These are phyloP conservation scores for Rhabdophis nuchalis DNA, from an alignment of 2,797 vertebrate genomes.

Conservation along the genomic window DNA sequence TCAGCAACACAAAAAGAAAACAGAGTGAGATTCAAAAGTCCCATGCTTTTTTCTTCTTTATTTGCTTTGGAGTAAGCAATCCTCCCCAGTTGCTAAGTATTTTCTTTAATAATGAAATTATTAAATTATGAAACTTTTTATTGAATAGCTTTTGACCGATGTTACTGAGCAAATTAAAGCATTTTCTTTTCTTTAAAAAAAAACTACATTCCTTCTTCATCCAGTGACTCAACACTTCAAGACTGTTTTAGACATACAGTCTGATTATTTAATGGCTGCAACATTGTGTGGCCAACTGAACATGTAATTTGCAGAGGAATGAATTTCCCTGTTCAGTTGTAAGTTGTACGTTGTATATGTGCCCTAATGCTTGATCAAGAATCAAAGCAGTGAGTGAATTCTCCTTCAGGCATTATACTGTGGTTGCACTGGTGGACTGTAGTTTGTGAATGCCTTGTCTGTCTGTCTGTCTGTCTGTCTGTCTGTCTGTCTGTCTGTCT, in stretches of 20 bases:
- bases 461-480: too few species aligned
- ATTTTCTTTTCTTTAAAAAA: background rate
- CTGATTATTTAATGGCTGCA: background rate
- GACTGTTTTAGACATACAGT: background rate
- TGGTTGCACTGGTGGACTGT: too few species aligned
- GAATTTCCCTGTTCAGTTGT: background rate
- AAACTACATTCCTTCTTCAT: background rate
- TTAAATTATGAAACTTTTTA: background rate
- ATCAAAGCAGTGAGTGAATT: too few species aligned
- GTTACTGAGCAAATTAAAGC: background rate
- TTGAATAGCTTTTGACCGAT: background rate
- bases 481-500: background rate
- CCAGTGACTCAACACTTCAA: background rate
- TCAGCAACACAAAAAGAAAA: background rate
- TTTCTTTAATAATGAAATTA: background rate
- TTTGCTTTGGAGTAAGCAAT: background rate
- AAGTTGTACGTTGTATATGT: background rate
- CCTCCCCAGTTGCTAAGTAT: too few species aligned
- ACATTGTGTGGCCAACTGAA: background rate
- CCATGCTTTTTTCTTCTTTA: too few species aligned
- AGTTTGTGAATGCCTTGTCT: too few species aligned
- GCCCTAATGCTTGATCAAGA: background rate
- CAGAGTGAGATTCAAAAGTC: background rate
- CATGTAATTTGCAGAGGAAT: background rate
- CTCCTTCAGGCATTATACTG: too few species aligned